Conservation (phyloP, 2,888 invertebrate species). For the Leucoptera coffeella region DNA sequence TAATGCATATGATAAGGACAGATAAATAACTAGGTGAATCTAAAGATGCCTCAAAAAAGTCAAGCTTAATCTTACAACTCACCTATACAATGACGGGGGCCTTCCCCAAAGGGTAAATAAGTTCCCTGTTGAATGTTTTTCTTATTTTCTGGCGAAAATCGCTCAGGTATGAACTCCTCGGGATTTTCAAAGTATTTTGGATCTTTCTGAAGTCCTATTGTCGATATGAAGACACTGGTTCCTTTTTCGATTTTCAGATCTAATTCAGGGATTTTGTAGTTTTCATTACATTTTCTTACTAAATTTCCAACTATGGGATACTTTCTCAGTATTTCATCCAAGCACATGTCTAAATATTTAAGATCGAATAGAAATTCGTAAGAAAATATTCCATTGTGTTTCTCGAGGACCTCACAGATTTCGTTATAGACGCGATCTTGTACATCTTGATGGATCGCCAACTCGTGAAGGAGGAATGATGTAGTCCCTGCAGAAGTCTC, state of each 20-base stretch:
- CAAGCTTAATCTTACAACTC: too few relatives aligned
- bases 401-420: slow-evolving; percentile 11
- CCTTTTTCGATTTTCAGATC: slow-evolving; percentile 19
- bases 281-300: slow-evolving; percentile 16
- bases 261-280: slow-evolving; percentile 22
- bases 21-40: too few relatives aligned
- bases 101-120: slow-evolving; percentile 14
- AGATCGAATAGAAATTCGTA: slow-evolving; percentile 13
- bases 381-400: slow-evolving; percentile 10
- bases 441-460: slow-evolving; percentile 21
- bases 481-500: slow-evolving; percentile 33
- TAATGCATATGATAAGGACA: too few relatives aligned
- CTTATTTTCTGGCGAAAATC: slow-evolving; percentile 21
- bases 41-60: too few relatives aligned
- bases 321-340: slow-evolving; percentile 27
- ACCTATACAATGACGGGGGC: neutral
- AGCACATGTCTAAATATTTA: slow-evolving; percentile 14
- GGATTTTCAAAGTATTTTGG: slow-evolving; percentile 29
- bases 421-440: slow-evolving; percentile 16
- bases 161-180: slow-evolving; percentile 32
- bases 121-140: slow-evolving; percentile 17
- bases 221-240: slow-evolving; percentile 15
- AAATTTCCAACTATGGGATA: slow-evolving; percentile 30
- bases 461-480: slow-evolving; percentile 18
- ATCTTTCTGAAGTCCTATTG: slow-evolving; percentile 27